Percentiles rank a stretch among this genome's conserved stretches.
Evolutionary conservation across 2,113 vertebrate genomes (phyloP).

Genomic region (zebrafish (Danio rerio)): DNA sequence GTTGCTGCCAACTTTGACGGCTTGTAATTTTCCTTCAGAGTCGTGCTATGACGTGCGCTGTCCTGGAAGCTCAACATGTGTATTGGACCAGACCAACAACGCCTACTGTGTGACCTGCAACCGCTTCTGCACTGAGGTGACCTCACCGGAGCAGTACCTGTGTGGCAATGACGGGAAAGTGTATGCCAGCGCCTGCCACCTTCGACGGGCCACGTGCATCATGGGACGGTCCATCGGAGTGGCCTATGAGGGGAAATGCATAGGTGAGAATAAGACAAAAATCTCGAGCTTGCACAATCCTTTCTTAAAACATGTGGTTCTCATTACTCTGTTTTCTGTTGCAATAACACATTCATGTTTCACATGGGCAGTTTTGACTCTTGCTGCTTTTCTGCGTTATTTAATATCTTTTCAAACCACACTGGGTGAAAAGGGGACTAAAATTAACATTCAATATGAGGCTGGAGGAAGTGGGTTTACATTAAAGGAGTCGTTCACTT

Average conservation of each 20-base stretch:
- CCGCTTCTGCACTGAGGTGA: conserved; percentile 84
- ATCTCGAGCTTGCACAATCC: conserved; percentile 39
- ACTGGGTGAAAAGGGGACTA: background rate
- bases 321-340: conserved; percentile 48
- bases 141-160: conserved; percentile 83
- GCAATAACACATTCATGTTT: conserved; percentile 49
- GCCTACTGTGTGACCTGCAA: conserved; percentile 90
- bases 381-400: conserved; percentile 23
- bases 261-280: conserved; percentile 77
- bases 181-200: conserved; percentile 87
- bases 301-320: conserved; percentile 50
- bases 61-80: conserved; percentile 84
- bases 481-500: too few relatives aligned
- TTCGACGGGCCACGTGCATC: conserved; percentile 87
- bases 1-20: conserved; percentile 2
- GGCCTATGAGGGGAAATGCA: conserved; percentile 88
- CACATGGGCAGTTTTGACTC: conserved; percentile 33
- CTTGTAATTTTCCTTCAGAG: conserved; percentile 69
- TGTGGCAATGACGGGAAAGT: conserved; percentile 88
- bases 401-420: conserved; percentile 38
- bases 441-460: background rate
- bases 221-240: conserved; percentile 88
- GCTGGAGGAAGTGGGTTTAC: background rate
- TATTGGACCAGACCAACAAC: conserved; percentile 89
- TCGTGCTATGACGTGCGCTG: conserved; percentile 87